phyloP scores from a whole-genome alignment of 2,888 invertebrate genomes.

The Ernsta delagoae region DNA sequence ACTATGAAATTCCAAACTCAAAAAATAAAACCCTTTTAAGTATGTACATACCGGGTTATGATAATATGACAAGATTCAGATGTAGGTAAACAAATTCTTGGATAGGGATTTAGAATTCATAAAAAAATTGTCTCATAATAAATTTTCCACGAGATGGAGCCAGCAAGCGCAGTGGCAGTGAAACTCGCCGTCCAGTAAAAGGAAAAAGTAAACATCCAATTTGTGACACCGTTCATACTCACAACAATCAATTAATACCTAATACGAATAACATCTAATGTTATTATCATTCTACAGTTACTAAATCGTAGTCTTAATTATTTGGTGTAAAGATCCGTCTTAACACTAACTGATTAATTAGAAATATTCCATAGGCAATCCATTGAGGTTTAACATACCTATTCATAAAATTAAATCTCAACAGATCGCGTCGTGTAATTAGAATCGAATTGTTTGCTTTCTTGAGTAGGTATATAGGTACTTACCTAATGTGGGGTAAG shows the following conservation, averaged over 20 bases:
- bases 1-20: no score
- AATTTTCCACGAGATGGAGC: neutral
- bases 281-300: slow-evolving; percentile 66
- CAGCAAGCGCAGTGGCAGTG: neutral
- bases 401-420: slow-evolving; percentile 11
- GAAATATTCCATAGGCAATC: slow-evolving; percentile 49
- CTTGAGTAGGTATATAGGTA: no score
- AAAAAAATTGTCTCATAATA: no score
- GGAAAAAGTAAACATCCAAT: slow-evolving; percentile 19
- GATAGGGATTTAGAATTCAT: no score
- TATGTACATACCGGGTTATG: no score
- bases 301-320: slow-evolving; percentile 79
- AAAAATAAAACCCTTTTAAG: no score
- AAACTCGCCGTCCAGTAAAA: slow-evolving; percentile 36
- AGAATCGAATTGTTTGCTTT: neutral
- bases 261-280: slow-evolving; percentile 71
- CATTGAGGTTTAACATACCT: slow-evolving; percentile 24
- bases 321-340: slow-evolving; percentile 84
- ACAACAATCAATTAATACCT: slow-evolving; percentile 60
- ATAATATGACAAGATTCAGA: no score
- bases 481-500: neutral
- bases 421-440: neutral
- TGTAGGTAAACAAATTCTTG: no score
- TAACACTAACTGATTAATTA: slow-evolving; percentile 61
- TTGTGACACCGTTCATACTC: slow-evolving; percentile 48